phyloP scores from a whole-genome alignment of 2,888 invertebrate genomes.

The Diplolepis rosae region DNA sequence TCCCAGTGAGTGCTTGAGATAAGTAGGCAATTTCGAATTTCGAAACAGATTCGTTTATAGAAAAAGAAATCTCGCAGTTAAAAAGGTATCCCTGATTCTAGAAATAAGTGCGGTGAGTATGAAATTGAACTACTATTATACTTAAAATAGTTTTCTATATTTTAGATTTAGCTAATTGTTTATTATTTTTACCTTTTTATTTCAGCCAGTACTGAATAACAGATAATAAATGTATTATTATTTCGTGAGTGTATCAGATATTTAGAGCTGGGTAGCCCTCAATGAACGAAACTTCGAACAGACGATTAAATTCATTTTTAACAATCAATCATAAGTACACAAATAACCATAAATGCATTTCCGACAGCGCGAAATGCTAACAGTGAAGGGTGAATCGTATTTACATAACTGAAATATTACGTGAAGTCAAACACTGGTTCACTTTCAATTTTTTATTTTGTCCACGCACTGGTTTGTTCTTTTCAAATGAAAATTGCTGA shows the following conservation, averaged over 20 bases:
- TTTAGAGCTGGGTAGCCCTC: neutral
- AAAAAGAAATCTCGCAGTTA: constrained; percentile 11
- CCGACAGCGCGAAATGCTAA: neutral
- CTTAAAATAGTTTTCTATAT: neutral
- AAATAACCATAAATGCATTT: constrained; percentile 9
- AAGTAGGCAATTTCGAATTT: constrained; percentile 35
- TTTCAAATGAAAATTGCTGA: neutral
- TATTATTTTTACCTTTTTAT: neutral
- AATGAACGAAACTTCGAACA: neutral
- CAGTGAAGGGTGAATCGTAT: constrained; percentile 21
- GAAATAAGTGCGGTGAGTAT: neutral
- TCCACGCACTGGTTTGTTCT: neutral
- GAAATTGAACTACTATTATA: neutral
- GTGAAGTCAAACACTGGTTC: constrained; percentile 24
- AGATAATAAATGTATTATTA: neutral
- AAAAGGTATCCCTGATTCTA: constrained; percentile 1
- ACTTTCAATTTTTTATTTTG: constrained; percentile 14
- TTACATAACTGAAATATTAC: constrained; percentile 20
- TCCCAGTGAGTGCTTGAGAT: constrained; percentile 50
- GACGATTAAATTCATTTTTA: neutral
- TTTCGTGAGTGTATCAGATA: neutral
- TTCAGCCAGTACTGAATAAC: too few species aligned
- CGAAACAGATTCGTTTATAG: constrained; percentile 12
- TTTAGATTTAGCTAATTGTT: neutral
- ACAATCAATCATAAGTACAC: constrained; percentile 3